Conservation (phyloP, 1,140 invertebrate species). For the Hesperophylax magnus region DNA sequence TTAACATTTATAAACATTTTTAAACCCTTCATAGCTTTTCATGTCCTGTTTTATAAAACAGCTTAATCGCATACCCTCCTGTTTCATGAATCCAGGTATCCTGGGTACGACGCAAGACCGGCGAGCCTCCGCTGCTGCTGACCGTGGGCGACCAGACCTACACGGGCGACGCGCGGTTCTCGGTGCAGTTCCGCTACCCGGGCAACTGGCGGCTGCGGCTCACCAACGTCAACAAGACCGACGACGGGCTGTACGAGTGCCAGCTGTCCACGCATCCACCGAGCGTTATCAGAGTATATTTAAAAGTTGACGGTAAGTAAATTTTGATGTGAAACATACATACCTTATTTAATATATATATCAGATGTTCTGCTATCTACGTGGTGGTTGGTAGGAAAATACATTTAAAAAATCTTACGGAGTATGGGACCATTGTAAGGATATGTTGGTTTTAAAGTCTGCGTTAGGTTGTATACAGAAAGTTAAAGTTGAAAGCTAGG, state of each 20-base stretch:
- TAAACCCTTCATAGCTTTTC: no score
- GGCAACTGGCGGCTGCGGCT: conserved; percentile 84
- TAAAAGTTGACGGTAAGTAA: conserved; percentile 80
- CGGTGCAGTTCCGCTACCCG: conserved; percentile 82
- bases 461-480: no score
- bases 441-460: no score
- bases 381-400: no score
- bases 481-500: no score
- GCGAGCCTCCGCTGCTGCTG: conserved; percentile 76
- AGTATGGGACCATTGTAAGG: no score
- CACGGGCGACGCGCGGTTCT: conserved; percentile 81
- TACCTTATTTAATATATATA: no score
- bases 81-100: conserved; percentile 72
- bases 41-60: no score
- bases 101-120: conserved; percentile 78
- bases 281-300: conserved; percentile 79
- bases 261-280: conserved; percentile 85
- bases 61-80: no score
- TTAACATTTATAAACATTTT: no score
- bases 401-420: no score
- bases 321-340: not conserved
- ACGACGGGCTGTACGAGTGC: conserved; percentile 83
- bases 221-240: conserved; percentile 77
- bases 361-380: no score
- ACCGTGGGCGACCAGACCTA: conserved; percentile 81